Conservation (phyloP, 2,797 vertebrate genomes). For the Coendou prehensilis region DNA sequence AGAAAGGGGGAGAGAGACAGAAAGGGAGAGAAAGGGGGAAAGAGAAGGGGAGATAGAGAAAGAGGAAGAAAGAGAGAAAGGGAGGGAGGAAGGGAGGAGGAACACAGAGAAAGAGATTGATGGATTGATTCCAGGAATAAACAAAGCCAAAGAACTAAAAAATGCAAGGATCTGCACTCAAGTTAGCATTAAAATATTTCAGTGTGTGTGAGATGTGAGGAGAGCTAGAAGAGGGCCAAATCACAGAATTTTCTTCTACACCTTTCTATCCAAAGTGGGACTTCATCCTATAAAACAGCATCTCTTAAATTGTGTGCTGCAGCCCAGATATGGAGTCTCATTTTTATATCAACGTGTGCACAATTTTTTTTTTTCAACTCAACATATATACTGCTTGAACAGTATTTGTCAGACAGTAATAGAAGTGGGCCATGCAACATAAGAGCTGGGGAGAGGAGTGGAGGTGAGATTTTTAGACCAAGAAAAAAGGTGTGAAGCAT, state of each 20-base stretch:
- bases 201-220: neutral
- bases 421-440: neutral
- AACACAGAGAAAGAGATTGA: neutral
- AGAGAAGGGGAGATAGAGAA: neutral
- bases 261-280: neutral
- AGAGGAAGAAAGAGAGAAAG: neutral
- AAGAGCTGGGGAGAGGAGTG: neutral
- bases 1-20: neutral
- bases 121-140: conserved; percentile 28
- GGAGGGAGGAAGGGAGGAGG: too few relatives aligned
- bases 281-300: neutral
- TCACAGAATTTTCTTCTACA: neutral
- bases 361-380: neutral
- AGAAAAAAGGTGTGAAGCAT: neutral
- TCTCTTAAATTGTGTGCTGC: neutral
- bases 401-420: neutral
- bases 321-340: neutral
- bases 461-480: neutral
- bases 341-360: neutral
- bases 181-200: conserved; percentile 9
- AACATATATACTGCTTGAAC: neutral
- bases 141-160: conserved; percentile 16
- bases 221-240: neutral
- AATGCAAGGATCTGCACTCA: neutral
- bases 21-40: neutral